Evolutionary conservation across 2,888 invertebrate genomes (phyloP), one percentile per base, ranked within the genome.

Genomic region (Nasonovia ribisnigri): DNA sequence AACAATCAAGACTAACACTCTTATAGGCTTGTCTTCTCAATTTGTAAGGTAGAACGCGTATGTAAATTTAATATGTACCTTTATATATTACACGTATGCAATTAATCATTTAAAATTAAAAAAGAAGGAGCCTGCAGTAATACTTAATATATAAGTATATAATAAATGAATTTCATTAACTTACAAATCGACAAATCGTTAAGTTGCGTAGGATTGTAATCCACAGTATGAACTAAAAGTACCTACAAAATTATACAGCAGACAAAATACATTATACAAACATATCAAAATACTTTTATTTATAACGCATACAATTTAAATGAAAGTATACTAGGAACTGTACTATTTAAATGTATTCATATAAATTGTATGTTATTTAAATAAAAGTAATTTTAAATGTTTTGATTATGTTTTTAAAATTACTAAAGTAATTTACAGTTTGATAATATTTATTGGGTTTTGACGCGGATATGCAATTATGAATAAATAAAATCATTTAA

Each of bases 21-120:
- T 67, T n/a, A 10, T 54, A n/a, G n/a, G 13, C 13, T 67, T 67
- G 67, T 77, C 16, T 77, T 36, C 6, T 77, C 67, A 16, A n/a
- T 36, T 57, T 77, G 16, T 36, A 67, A 67, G 16, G 67, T 36
- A 4, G 67, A 67, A 13, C 0, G 13, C n/a, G 1, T 36, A 36
- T 67, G 67, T 36, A n/a, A 13, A 67, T 67, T n/a, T n/a, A n/a
- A 16, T 67, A 67, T 36, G 67, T 67, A 67, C n/a, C 16, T n/a
- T 36, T 77, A 67, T 51, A 16, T 54, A 51, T 51, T 51, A 77
- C n/a, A n/a, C 5, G 5, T 36, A 20, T 36, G 36, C 6, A 77
- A 36, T 77, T 77, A 77, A 77, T 77, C 36, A 77, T 77, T 77
- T 77, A 77, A 77, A 77, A 77, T 36, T 20, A 77, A 77, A 77